These are phyloP conservation scores for Andrena minutula DNA, from an alignment of 2,888 invertebrate species.

Conservation along the genomic window DNA sequence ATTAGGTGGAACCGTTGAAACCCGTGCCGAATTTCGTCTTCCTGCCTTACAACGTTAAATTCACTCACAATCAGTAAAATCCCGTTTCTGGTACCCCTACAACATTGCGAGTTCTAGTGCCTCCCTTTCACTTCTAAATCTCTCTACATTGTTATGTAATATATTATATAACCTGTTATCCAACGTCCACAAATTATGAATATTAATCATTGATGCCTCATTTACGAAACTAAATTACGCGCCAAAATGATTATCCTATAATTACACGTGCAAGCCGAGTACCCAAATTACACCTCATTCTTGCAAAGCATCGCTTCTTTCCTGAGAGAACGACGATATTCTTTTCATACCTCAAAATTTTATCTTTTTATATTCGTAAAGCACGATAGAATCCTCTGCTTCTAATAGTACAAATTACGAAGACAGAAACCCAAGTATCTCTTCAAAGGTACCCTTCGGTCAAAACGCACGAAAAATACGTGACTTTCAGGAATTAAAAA, in stretches of 20 bases:
- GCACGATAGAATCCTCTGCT: too few relatives aligned
- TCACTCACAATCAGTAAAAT: constrained; percentile 45
- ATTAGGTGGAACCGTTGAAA: constrained; percentile 72
- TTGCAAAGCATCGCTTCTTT: neutral
- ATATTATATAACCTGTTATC: constrained; percentile 53
- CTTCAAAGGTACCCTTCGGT: too few relatives aligned
- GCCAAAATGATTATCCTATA: constrained; percentile 36
- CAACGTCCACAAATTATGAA: constrained; percentile 52
- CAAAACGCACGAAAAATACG: too few relatives aligned
- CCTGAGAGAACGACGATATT: neutral
- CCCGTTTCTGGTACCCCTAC: constrained; percentile 45
- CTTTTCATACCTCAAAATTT: too few relatives aligned
- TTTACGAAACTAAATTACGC: constrained; percentile 51
- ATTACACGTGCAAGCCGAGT: constrained; percentile 33
- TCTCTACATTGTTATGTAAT: constrained; percentile 46
- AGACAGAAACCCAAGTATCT: too few relatives aligned
- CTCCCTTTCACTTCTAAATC: constrained; percentile 55
- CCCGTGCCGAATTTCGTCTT: constrained; percentile 77
- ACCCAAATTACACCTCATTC: constrained; percentile 19
- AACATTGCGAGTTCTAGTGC: constrained; percentile 39
- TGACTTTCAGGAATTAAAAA: too few relatives aligned
- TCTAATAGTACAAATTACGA: too few relatives aligned
- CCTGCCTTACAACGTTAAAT: constrained; percentile 60
- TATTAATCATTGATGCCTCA: constrained; percentile 53
- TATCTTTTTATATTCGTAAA: too few relatives aligned